Evolutionary conservation across 2,888 invertebrate species (phyloP), one percentile per base, ranked within the genome.

Genomic region (Hemistola chrysoprasaria): DNA sequence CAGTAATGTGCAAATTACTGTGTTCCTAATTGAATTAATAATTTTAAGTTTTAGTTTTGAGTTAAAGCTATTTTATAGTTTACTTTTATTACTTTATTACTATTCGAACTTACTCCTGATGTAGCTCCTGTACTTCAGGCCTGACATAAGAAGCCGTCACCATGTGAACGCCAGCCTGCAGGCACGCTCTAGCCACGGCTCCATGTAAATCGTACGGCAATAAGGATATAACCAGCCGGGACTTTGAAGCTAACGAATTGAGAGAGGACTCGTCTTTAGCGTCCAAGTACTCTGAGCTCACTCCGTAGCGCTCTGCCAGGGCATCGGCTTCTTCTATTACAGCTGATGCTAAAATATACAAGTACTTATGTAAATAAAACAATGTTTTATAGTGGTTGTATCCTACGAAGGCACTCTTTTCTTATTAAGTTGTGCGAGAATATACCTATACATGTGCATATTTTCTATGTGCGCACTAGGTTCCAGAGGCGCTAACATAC

Each of bases 101-200:
- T 16, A 16, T 16, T n/a, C 8, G 4, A 8, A 77, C 91, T 90
- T 65, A 95, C 95, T 90, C 91, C 24, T 95, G 88, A 62, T 98
- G 93, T 6, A 98, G 80, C 0, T 92, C 92, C 61, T 91, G 92
- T 59, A 99, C 95, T 63, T 95, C 94, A 1, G 96, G 94, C 6
- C 95, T 94, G 39, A 97, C 92, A 66, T 99, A 99, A 46, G 98
- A 98, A 0, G 98, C 98, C 0, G 99, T 99, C 8, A 99, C 98
- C 93, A 99, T 93, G 74, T 99, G 97, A 0, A 94, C 95, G 47
- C 93, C 92, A 46, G 94, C 91, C n/a, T 92, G 91, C 34, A 99
- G 95, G 71, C 99, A 99, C 8, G 94, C 92, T 61, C 93, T 92
- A 0, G 98, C 99, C 1, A 95, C 93, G 3, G 93, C 87, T 0